Base-by-base conservation (phyloP, 2,113 vertebrate species). In the Haplochromis burtoni region DNA sequence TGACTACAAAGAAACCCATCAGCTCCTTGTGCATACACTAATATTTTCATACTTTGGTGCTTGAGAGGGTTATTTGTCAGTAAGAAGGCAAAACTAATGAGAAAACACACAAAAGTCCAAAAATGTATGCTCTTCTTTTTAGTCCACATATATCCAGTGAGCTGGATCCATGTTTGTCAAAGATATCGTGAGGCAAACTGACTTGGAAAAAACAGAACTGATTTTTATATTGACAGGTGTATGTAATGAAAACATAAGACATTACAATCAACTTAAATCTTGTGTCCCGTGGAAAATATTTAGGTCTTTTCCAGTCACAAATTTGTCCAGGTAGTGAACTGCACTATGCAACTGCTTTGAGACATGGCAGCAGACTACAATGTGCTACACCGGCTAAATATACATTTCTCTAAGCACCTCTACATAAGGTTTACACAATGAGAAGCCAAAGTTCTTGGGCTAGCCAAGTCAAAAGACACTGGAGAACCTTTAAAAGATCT, bases 351-450 rank as follows among this genome's bases (percentile, higher is more conserved):
- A 14, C 12, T 42, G 35, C 66, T 71, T 71, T 24, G 35, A 42
- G 66, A 16, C 35, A 71, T 8, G 19, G 63, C 12, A 71, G n/a
- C 12, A 40, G 63, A 71, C 12, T 71, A 71, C 5, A 68, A 21
- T 24, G 35, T 40, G 63, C 63, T 0, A 24, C 3, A 71, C 35
- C 0, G 0, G 3, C 5, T 71, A 42, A 71, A 71, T 24, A 40
- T 6, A 40, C n/a, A 24, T 24, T 71, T 71, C 7, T 71, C 7
- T 4, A n/a, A 4, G n/a, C 35, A 42, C 66, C n/a, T 71, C 35
- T 71, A 71, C 7, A 40, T 42, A 68, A 66, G 19, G 17, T 38
- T 66, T 66, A 66, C 61, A 38, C 6, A 66, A 13, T 8, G 61
- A 66, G 10, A 38, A 38, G 17, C 10, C 19, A 66, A 66, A 38